These are phyloP conservation scores for Calcarius lapponicus DNA, from an alignment of 2,797 vertebrate genomes.

Conservation along the genomic window DNA sequence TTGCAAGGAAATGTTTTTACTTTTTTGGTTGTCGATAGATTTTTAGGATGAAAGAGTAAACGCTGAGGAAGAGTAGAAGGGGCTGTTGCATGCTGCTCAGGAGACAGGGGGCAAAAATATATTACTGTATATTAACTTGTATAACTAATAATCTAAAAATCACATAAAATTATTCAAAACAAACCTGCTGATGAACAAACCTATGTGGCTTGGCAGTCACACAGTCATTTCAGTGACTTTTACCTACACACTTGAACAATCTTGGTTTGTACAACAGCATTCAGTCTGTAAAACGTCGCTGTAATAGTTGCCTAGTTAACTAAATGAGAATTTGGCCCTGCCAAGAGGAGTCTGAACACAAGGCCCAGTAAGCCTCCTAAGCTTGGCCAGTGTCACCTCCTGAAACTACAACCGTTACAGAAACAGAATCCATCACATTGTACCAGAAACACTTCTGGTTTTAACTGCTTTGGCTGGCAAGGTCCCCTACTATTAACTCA, in stretches of 20 bases:
- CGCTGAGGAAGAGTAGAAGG: neutral
- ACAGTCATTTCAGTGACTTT: neutral
- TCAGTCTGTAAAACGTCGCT: neutral
- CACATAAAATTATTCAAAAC: neutral
- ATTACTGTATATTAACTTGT: neutral
- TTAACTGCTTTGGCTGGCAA: neutral
- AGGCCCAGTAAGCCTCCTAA: neutral
- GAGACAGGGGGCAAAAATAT: neutral
- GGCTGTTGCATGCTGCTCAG: neutral
- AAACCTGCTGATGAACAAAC: neutral
- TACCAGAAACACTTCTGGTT: neutral
- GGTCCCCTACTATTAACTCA: neutral
- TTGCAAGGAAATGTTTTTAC: neutral
- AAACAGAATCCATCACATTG: neutral
- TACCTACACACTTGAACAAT: neutral
- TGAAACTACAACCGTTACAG: rapidly evolving
- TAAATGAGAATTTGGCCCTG: neutral
- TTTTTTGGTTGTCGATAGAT: neutral
- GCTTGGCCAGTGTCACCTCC: neutral
- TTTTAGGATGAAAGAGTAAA: neutral
- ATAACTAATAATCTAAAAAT: neutral
- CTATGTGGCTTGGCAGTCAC: neutral
- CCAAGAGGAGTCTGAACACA: neutral
- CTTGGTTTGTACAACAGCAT: neutral
- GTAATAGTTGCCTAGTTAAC: neutral